Percentiles rank a stretch among this genome's conserved stretches.
These are phyloP conservation scores for Cladopsammia gracilis DNA, from an alignment of 64 coral and sea anemone species.

Conservation along the genomic window DNA sequence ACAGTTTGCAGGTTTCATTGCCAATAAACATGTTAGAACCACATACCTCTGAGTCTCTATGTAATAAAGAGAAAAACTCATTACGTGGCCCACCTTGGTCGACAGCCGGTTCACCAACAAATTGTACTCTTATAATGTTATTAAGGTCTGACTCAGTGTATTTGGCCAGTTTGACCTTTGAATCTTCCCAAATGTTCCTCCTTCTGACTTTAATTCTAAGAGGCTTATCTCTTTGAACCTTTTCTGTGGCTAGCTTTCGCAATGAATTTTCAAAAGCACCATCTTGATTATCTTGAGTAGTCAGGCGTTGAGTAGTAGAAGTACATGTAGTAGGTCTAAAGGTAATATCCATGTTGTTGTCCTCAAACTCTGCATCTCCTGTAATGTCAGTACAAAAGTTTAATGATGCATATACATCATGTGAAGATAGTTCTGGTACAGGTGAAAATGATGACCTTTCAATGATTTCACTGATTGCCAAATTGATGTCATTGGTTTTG, in stretches of 20 bases:
- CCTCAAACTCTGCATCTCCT: no score
- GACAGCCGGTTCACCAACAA: no score
- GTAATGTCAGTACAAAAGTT: no score
- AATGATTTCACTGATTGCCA: no score
- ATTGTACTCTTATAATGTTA: slow-evolving; percentile 84
- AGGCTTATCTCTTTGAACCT: slow-evolving; percentile 15
- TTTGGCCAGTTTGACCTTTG: no score
- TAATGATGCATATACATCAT: no score
- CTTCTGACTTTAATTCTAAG: slow-evolving; percentile 78
- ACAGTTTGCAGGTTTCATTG: no score
- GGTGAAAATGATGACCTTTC: no score
- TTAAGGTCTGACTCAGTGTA: slow-evolving; percentile 70
- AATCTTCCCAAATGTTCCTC: slow-evolving; percentile 83
- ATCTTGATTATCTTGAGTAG: not conserved
- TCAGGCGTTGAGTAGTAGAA: not conserved
- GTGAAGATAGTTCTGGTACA: no score
- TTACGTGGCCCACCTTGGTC: slow-evolving; percentile 79
- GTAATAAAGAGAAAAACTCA: slow-evolving; percentile 83
- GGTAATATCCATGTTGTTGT: slow-evolving; percentile 26
- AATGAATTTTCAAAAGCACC: slow-evolving; percentile 26
- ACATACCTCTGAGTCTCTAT: slow-evolving; percentile 84
- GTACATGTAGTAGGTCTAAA: not conserved
- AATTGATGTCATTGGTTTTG: no score
- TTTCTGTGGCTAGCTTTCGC: slow-evolving; percentile 21
- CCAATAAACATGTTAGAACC: no score